Conservation (phyloP, 2,888 invertebrate genomes). For the Galerucella nymphaeae region DNA sequence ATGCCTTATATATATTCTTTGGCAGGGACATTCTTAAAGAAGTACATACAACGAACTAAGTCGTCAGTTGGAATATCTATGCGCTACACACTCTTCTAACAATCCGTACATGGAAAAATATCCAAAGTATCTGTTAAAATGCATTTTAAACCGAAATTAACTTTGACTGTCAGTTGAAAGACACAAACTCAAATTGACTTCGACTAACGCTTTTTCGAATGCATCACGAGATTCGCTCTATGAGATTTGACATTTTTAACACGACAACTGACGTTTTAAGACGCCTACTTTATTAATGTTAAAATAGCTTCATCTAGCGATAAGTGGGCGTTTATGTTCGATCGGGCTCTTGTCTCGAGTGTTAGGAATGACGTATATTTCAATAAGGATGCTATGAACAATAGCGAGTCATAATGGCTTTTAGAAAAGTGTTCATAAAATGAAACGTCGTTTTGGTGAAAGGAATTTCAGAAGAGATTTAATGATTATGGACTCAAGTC, state of each 20-base stretch:
- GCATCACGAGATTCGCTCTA: slow-evolving; percentile 14
- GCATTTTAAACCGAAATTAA: background rate
- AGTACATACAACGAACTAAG: too few relatives aligned
- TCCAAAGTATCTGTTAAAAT: background rate
- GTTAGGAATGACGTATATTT: slow-evolving; percentile 10
- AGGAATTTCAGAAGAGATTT: slow-evolving; percentile 7
- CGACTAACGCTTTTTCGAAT: slow-evolving; percentile 16
- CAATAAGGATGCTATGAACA: slow-evolving; percentile 28
- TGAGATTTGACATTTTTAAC: slow-evolving; percentile 22
- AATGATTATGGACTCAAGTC: background rate
- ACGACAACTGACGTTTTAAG: slow-evolving; percentile 19
- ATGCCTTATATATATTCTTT: too few relatives aligned
- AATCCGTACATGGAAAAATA: too few relatives aligned
- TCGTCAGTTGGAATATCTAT: too few relatives aligned
- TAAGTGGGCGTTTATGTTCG: slow-evolving; percentile 24
- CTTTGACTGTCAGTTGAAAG: background rate
- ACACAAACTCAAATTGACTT: slow-evolving; percentile 14
- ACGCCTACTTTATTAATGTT: slow-evolving; percentile 30
- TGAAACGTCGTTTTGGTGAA: slow-evolving; percentile 21
- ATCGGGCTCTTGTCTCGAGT: slow-evolving; percentile 8
- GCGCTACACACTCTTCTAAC: too few relatives aligned
- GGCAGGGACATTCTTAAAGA: too few relatives aligned
- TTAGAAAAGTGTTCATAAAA: slow-evolving; percentile 34
- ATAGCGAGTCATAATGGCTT: slow-evolving; percentile 27
- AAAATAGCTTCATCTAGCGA: slow-evolving; percentile 23